phyloP scores from a whole-genome alignment of 2,113 vertebrate species.

The Pollimyrus isidori region DNA sequence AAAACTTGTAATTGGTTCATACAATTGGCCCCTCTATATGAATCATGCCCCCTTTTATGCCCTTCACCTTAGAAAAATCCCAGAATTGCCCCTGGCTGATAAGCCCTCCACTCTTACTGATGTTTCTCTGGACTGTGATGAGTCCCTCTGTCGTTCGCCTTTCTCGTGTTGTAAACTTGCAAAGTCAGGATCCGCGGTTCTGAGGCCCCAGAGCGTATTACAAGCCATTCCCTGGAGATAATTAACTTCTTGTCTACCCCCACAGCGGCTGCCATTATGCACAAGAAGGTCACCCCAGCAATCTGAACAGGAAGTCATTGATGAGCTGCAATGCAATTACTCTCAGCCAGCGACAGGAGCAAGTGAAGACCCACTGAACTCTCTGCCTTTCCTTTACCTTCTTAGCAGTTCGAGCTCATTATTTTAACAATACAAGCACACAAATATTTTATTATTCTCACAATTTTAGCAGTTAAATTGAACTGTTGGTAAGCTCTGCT shows the following conservation, averaged over 20 bases:
- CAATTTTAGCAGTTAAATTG: neutral
- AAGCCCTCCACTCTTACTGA: neutral
- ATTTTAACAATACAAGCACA: neutral
- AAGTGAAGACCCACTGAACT: constrained; percentile 15
- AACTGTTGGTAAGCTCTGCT: neutral
- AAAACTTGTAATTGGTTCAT: neutral
- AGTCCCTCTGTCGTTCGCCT: neutral
- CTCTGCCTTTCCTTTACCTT: neutral
- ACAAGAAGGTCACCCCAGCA: constrained; percentile 9
- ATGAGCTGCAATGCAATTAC: constrained; percentile 20
- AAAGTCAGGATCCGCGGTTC: neutral
- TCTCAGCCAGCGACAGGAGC: neutral
- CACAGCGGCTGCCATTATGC: constrained; percentile 5
- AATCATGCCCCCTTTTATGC: neutral
- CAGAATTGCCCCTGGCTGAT: neutral
- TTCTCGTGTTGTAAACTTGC: neutral
- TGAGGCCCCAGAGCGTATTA: neutral
- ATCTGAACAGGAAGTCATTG: constrained; percentile 15
- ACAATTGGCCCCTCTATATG: neutral
- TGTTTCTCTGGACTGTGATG: neutral
- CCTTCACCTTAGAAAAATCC: neutral
- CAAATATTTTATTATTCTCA: neutral
- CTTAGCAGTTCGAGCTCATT: neutral
- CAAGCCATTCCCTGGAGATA: constrained; percentile 1
- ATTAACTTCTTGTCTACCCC: constrained; percentile 21